A percentile compares a stretch with the other conserved stretches of the same genome.
These are phyloP conservation scores for Cottus gobio DNA, from an alignment of 2,113 vertebrate species.

Conservation along the genomic window DNA sequence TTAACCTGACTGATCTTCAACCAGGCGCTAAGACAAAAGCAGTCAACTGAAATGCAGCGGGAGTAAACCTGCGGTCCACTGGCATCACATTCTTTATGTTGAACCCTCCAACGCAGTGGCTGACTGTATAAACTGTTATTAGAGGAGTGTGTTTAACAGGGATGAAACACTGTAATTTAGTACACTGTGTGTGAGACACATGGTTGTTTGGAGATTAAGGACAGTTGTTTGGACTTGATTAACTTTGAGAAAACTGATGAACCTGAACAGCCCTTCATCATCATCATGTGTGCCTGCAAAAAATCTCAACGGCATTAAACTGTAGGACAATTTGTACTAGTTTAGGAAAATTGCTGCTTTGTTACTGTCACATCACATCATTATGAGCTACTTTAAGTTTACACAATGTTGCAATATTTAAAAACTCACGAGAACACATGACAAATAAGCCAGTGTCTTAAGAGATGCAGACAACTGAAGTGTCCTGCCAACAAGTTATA, in stretches of 20 bases:
- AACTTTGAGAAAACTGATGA: neutral
- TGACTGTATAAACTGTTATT: neutral
- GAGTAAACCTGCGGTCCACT: too few relatives aligned
- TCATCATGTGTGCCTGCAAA: neutral
- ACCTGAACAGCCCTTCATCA: neutral
- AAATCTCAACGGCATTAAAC: neutral
- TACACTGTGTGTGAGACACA: neutral
- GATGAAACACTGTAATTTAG: neutral
- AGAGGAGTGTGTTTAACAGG: neutral
- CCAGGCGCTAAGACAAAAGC: too few relatives aligned
- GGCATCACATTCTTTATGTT: too few relatives aligned
- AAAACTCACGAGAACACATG: conserved; percentile 18
- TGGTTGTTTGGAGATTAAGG: neutral
- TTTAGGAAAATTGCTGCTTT: neutral
- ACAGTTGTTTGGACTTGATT: conserved; percentile 1
- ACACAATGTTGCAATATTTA: neutral
- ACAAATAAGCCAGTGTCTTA: neutral
- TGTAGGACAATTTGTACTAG: neutral
- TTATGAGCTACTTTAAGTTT: neutral
- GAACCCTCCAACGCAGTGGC: neutral
- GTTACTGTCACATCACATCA: neutral
- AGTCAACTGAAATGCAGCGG: too few relatives aligned
- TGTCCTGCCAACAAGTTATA: neutral
- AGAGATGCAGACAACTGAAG: neutral
- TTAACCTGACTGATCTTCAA: too few relatives aligned